Evolutionary conservation across 2,113 vertebrate genomes (phyloP).

Genomic region (Percina caprodes): DNA sequence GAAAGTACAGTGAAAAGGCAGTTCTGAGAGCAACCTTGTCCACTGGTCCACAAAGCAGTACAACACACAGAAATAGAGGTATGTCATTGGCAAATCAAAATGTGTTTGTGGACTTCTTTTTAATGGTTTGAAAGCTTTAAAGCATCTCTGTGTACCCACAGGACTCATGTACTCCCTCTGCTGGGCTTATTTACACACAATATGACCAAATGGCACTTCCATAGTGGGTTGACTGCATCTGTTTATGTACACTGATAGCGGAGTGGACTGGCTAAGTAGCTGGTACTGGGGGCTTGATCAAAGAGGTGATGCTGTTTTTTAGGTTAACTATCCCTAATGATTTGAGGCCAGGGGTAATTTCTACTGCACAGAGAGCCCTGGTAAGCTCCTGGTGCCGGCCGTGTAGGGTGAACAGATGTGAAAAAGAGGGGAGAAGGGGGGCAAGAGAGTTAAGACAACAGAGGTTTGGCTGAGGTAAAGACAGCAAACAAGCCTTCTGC

Average conservation of each 20-base stretch:
- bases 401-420: slow-evolving; percentile 4
- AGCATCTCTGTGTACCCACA: neutral
- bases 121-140: slow-evolving; percentile 15
- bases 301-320: slow-evolving; percentile 35
- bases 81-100: slow-evolving; percentile 14
- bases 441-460: slow-evolving; percentile 33
- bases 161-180: slow-evolving; percentile 40
- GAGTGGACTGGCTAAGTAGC: neutral
- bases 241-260: slow-evolving; percentile 38
- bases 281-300: slow-evolving; percentile 23
- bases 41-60: slow-evolving; percentile 38
- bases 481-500: slow-evolving; percentile 31
- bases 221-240: slow-evolving; percentile 6
- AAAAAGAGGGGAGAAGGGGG: neutral
- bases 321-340: slow-evolving; percentile 4
- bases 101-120: neutral
- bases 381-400: slow-evolving; percentile 1
- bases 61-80: slow-evolving; percentile 12
- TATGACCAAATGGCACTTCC: slow-evolving; percentile 14
- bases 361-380: neutral
- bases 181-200: slow-evolving; percentile 28
- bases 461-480: slow-evolving; percentile 48
- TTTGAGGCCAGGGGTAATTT: slow-evolving; percentile 33
- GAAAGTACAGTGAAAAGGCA: slow-evolving; percentile 31
- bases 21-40: slow-evolving; percentile 13